phyloP scores from a whole-genome alignment of 2,113 vertebrate genomes.

The Aptenodytes forsteri region DNA sequence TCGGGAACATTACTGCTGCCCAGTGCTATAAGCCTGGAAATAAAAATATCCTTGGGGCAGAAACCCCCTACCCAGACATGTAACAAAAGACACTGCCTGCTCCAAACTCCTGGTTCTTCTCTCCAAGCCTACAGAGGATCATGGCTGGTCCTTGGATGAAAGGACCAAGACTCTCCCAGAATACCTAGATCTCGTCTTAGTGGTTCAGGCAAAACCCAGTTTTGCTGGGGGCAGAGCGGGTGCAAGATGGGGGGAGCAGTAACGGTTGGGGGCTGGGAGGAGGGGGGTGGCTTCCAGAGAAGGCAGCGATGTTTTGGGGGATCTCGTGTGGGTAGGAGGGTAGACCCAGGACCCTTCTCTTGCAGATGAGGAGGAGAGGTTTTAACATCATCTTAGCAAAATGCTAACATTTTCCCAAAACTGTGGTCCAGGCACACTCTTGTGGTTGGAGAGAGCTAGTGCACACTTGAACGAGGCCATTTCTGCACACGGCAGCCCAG shows the following conservation, averaged over 20 bases:
- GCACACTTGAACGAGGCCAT: background rate
- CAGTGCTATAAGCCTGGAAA: background rate
- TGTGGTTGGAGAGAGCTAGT: slow-evolving; percentile 22
- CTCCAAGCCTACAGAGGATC: background rate
- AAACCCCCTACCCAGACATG: background rate
- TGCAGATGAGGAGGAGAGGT: background rate
- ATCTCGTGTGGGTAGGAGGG: fast-evolving
- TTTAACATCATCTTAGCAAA: fast-evolving
- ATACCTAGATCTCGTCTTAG: background rate
- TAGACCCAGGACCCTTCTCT: background rate
- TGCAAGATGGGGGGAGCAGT: background rate
- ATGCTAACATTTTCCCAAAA: background rate
- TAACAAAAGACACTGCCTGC: background rate
- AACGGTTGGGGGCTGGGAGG: background rate
- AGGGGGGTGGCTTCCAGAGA: background rate
- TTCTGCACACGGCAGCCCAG: background rate
- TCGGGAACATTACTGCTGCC: background rate
- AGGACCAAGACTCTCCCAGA: background rate
- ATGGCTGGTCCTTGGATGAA: background rate
- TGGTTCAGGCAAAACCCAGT: background rate
- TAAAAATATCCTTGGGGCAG: background rate
- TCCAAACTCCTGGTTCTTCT: background rate
- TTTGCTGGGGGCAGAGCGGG: background rate
- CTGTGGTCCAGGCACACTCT: slow-evolving; percentile 52
- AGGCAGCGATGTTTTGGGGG: background rate